Evolutionary conservation across 2,113 vertebrate genomes (phyloP).

Genomic region (Macquaria australasica): DNA sequence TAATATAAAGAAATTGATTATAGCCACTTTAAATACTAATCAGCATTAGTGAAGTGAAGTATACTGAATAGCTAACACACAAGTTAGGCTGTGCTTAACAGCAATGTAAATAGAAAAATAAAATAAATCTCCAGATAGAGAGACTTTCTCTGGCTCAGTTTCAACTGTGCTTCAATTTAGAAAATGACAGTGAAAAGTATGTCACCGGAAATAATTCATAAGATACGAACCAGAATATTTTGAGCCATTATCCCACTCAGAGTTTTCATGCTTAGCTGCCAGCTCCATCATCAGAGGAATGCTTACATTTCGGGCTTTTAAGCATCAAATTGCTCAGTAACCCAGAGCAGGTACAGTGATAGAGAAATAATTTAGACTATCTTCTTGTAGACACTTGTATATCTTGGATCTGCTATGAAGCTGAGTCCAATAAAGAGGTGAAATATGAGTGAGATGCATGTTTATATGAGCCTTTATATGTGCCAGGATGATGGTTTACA

Average conservation of each 20-base stretch:
- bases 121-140: not conserved
- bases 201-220: conserved; percentile 33
- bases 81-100: not conserved
- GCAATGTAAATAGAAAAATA: not conserved
- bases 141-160: not conserved
- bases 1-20: not conserved
- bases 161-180: conserved; percentile 1
- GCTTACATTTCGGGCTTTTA: conserved; percentile 57
- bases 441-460: conserved; percentile 73
- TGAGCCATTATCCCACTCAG: conserved; percentile 35
- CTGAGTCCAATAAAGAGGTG: conserved; percentile 62
- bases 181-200: conserved; percentile 4
- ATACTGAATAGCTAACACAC: not conserved
- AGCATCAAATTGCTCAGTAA: conserved; percentile 67
- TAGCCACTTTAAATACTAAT: not conserved
- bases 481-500: conserved; percentile 67
- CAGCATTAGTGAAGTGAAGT: not conserved
- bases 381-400: conserved; percentile 67
- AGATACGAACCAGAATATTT: conserved; percentile 45
- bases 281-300: conserved; percentile 51
- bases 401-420: conserved; percentile 51
- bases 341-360: conserved; percentile 41
- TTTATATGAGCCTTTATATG: conserved; percentile 68
- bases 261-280: conserved; percentile 40
- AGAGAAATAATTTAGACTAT: conserved; percentile 51